These are phyloP conservation scores for Myiothlypis chrysogaster DNA, from an alignment of 2,797 vertebrate genomes.

Conservation along the genomic window DNA sequence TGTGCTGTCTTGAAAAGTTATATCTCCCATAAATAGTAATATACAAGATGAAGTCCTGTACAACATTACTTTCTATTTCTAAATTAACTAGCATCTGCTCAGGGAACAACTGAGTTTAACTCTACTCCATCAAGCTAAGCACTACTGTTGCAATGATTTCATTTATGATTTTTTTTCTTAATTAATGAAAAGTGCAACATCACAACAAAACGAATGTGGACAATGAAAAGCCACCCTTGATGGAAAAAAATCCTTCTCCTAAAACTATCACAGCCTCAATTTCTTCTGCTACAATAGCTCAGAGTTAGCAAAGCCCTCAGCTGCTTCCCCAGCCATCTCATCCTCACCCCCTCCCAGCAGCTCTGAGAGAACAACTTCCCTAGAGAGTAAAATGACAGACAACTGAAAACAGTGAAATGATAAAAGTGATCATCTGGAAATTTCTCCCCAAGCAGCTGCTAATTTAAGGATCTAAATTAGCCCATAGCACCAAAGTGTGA, in stretches of 20 bases:
- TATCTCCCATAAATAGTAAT: not conserved
- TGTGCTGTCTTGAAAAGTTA: not conserved
- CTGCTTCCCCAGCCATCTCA: not conserved
- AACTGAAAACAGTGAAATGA: not conserved
- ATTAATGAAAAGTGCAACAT: not conserved
- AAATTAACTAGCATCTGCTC: not conserved
- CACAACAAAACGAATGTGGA: not conserved
- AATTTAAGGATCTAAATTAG: constrained; percentile 24
- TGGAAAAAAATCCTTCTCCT: not conserved
- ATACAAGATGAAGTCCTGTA: not conserved
- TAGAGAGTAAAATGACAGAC: not conserved
- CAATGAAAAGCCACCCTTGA: not conserved
- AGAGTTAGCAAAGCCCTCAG: not conserved
- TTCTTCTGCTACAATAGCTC: not conserved
- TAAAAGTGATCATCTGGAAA: constrained; percentile 6
- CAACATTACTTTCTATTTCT: not conserved
- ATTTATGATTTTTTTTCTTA: not conserved
- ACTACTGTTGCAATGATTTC: not conserved
- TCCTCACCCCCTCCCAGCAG: not conserved
- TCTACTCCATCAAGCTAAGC: not conserved
- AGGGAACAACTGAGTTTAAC: not conserved
- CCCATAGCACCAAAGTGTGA: not conserved
- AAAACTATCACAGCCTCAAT: not conserved
- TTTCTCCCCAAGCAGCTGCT: constrained; percentile 3
- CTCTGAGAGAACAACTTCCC: not conserved